Evolutionary conservation across 2,888 invertebrate species (phyloP).

Genomic region (Rhamphomyia laevipes): DNA sequence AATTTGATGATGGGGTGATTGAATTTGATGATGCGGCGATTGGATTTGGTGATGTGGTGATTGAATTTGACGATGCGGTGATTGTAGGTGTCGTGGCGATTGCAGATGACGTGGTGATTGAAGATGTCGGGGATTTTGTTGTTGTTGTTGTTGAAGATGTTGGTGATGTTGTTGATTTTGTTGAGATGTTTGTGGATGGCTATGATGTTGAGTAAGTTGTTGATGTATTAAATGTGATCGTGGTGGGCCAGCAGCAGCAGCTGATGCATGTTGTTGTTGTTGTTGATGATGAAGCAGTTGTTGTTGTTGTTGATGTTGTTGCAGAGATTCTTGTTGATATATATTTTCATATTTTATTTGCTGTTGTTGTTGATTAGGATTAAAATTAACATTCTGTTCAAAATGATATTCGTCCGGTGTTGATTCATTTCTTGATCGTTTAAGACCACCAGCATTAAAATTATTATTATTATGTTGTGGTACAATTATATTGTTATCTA

Average conservation of each 20-base stretch:
- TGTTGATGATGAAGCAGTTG: conserved; percentile 1
- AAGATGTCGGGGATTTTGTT: conserved; percentile 9
- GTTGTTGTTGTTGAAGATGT: conserved; percentile 3
- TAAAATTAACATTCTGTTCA: conserved; percentile 16
- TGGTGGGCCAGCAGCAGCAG: conserved; percentile 21
- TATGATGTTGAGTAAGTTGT: not conserved
- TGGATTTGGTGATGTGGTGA: conserved; percentile 24
- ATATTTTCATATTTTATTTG: conserved; percentile 10
- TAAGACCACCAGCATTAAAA: conserved; percentile 20
- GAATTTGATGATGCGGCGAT: conserved; percentile 22
- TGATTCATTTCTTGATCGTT: conserved; percentile 22
- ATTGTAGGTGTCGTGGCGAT: conserved; percentile 26
- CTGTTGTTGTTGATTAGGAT: conserved; percentile 18
- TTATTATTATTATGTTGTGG: conserved; percentile 29
- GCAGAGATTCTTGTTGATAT: too few species aligned
- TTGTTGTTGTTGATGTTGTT: not conserved
- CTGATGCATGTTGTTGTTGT: conserved; percentile 9
- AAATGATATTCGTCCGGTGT: conserved; percentile 27
- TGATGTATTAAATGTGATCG: conserved; percentile 2
- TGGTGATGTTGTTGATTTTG: conserved; percentile 3
- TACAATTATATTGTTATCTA: conserved; percentile 28
- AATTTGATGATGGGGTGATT: conserved; percentile 3
- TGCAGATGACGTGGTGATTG: conserved; percentile 27
- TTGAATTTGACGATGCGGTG: conserved; percentile 25
- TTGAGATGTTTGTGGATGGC: conserved; percentile 3